Base-by-base conservation (phyloP, 2,888 invertebrate genomes). In the Oeneis ivallda region DNA sequence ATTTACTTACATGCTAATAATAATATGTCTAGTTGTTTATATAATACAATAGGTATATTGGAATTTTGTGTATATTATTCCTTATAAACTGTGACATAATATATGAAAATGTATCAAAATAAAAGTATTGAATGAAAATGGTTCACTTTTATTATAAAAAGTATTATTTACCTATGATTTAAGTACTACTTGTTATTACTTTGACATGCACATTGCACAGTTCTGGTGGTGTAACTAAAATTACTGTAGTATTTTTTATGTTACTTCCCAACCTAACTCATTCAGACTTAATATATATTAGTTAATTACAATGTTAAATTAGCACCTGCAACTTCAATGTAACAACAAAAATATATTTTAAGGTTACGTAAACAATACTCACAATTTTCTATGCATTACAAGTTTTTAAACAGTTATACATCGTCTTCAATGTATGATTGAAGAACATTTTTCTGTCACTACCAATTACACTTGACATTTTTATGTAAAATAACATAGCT, bases 311-410 rank as follows among this genome's bases (percentile, higher is more conserved):
- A n/a, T 15, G 3, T 17, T 47, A 10, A 17, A 17, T 4, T 47
- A 3, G 17, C 10, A 19, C 10, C 26, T 26, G 26, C 3, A 26
- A 4, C 26, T 26, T 26, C 26, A 26, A 26, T 26, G 26, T 26
- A 39, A 11, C 17, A 3, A 15, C 15, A 17, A 3, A 13, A 17
- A 19, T 53, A 17, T n/a, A 39, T 39, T 54, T 56, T 41, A 39
- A 56, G 41, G 39, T 56, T 54, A 66, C 41, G 19, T 52, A 63
- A 50, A 58, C 5, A 65, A 76, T 81, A 90, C 90, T 90, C 74
- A 90, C 90, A 77, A 85, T 84, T 87, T 90, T 73, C 86, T 89
- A 84, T 90, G 83, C 90, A 90, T 90, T 77, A 71, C 72, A 66
- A 71, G 68, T 72, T 66, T 62, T 69, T 66, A 70, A 67, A 65